Conservation (phyloP, 2,888 invertebrate genomes). For the Falcaria lacertinaria region DNA sequence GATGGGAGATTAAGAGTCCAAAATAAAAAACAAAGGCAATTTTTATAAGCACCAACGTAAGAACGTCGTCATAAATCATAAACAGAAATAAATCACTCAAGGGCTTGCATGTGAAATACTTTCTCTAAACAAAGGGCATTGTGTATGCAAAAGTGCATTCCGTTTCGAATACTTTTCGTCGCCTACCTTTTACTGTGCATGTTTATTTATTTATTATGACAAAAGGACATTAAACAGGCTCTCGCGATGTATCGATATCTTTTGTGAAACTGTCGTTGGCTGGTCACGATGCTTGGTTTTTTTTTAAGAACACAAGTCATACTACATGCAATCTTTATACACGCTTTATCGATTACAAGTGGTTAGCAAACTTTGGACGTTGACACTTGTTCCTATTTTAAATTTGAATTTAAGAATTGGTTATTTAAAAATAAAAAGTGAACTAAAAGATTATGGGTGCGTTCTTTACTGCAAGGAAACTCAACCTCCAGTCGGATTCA, state of each 20-base stretch:
- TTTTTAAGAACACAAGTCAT: conserved; percentile 16
- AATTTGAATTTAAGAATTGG: too few relatives aligned
- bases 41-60: too few relatives aligned
- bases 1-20: too few relatives aligned
- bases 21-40: too few relatives aligned
- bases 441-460: too few relatives aligned
- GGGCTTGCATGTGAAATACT: conserved; percentile 76
- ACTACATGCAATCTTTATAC: too few relatives aligned
- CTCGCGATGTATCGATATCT: conserved; percentile 66
- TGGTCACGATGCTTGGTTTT: conserved; percentile 68
- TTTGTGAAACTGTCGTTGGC: conserved; percentile 61
- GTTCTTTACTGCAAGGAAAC: background rate
- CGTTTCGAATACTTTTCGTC: conserved; percentile 72
- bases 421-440: too few relatives aligned
- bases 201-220: conserved; percentile 38
- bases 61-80: conserved; percentile 56
- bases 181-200: conserved; percentile 53
- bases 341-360: too few relatives aligned
- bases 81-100: conserved; percentile 72
- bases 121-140: conserved; percentile 78
- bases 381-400: background rate
- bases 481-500: conserved; percentile 7
- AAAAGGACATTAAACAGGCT: conserved; percentile 45
- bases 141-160: conserved; percentile 78
- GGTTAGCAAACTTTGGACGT: too few relatives aligned